phyloP scores from a whole-genome alignment of 2,888 invertebrate species.

The Entomobrya proxima region DNA sequence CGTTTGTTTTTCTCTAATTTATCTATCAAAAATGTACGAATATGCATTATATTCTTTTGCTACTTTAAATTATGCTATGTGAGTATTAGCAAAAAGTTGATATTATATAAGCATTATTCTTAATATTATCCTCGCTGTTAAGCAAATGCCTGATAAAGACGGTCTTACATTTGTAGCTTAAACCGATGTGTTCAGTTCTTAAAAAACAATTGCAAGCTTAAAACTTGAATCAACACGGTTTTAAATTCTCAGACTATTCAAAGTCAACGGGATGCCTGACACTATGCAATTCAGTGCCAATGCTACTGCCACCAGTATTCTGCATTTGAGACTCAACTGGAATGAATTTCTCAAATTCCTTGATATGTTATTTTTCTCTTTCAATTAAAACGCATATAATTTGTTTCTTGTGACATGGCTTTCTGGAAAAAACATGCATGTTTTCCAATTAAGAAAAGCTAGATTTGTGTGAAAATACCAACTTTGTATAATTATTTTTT shows the following conservation, averaged over 20 bases:
- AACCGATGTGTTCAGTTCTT: no score
- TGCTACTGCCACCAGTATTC: neutral
- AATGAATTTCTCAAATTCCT: neutral
- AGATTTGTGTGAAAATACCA: conserved; percentile 33
- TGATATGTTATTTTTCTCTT: neutral
- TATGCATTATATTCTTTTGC: neutral
- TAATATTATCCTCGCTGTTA: no score
- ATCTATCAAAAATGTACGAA: neutral
- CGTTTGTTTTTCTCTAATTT: conserved; percentile 43
- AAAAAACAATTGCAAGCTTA: no score
- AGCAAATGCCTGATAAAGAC: no score
- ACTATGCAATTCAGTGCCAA: no score
- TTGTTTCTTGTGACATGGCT: neutral
- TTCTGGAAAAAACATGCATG: conserved; percentile 13
- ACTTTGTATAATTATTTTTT: conserved; percentile 29
- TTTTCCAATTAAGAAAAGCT: conserved; percentile 24
- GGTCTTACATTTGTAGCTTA: no score
- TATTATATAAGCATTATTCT: no score
- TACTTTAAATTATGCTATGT: neutral
- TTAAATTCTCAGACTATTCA: no score
- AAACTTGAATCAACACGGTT: no score
- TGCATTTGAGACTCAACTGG: neutral
- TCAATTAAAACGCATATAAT: neutral
- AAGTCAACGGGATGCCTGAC: no score
- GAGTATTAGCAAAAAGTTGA: no score